Conservation (phyloP, 2,797 vertebrate species). For the Muscicapa striata region DNA sequence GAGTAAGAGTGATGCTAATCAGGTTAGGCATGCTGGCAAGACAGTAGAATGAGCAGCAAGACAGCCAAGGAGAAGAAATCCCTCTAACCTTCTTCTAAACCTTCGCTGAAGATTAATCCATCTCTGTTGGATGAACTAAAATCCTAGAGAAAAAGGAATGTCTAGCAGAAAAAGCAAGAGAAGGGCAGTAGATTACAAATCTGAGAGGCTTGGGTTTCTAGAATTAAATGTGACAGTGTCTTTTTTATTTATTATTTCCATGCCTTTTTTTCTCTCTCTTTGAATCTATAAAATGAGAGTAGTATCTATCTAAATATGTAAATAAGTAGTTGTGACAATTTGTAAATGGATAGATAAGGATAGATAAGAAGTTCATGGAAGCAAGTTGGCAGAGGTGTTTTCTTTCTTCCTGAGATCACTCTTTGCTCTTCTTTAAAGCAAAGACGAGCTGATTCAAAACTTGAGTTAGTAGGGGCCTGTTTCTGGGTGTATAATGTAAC, state of each 20-base stretch:
- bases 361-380: neutral
- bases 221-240: neutral
- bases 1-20: neutral
- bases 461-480: neutral
- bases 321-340: neutral
- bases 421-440: neutral
- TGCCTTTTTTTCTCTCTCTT: neutral
- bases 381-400: neutral
- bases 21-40: neutral
- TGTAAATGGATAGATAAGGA: neutral
- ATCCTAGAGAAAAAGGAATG: neutral
- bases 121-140: neutral
- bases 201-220: neutral
- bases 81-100: neutral
- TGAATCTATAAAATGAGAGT: neutral
- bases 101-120: neutral
- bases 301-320: neutral
- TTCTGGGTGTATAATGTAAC: neutral
- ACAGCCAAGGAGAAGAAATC: neutral
- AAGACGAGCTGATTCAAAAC: neutral
- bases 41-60: neutral
- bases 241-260: neutral
- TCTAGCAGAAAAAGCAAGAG: neutral
- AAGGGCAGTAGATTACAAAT: neutral
- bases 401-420: neutral